Evolutionary conservation across 2,113 vertebrate species (phyloP).

Genomic region (Myxocyprinus asiaticus): DNA sequence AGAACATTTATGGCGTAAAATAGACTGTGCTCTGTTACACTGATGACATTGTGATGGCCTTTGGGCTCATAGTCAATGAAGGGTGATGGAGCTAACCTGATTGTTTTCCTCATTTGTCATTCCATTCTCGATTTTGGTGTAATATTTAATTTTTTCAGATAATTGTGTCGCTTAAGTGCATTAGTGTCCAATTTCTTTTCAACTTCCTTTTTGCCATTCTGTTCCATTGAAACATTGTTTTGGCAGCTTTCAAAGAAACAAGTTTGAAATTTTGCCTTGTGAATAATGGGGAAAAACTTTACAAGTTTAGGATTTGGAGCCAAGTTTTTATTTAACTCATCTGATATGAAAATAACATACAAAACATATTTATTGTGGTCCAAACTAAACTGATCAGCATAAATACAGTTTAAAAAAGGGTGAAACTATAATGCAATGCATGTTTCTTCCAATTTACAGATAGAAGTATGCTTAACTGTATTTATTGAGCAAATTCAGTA

Average conservation of each 20-base stretch:
- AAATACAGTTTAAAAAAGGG: neutral
- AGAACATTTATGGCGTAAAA: conserved; percentile 34
- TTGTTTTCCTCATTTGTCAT: conserved; percentile 21
- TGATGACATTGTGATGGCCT: conserved; percentile 45
- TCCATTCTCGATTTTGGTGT: conserved; percentile 15
- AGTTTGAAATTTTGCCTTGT: neutral
- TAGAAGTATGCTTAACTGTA: neutral
- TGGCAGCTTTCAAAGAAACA: neutral
- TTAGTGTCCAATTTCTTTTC: neutral
- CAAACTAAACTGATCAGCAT: neutral
- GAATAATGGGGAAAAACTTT: too few relatives aligned
- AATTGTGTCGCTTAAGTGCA: conserved; percentile 22
- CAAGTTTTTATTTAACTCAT: too few relatives aligned
- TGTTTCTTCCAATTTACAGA: neutral
- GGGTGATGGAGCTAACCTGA: conserved; percentile 37
- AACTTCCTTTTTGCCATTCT: neutral
- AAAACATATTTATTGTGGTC: conserved; percentile 5
- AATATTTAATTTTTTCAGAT: neutral
- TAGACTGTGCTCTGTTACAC: conserved; percentile 42
- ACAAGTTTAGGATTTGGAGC: too few relatives aligned
- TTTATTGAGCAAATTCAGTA: conserved; percentile 30
- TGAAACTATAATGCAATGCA: too few relatives aligned
- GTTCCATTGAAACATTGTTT: conserved; percentile 31
- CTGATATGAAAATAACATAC: neutral
- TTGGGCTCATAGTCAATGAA: conserved; percentile 47